phyloP scores from a whole-genome alignment of 2,888 invertebrate species.

The Timema cristinae region DNA sequence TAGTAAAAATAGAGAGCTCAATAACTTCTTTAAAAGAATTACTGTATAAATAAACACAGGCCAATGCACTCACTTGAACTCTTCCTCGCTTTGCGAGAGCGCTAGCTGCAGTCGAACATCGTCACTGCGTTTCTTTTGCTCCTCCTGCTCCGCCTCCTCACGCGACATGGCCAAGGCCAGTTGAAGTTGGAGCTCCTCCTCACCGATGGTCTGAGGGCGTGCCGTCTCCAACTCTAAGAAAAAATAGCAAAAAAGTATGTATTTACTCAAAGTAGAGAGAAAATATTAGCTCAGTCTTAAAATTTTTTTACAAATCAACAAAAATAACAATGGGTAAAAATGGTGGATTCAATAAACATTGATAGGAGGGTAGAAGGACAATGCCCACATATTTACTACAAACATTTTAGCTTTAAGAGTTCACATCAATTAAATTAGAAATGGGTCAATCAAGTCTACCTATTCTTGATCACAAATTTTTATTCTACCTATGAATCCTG shows the following conservation, averaged over 20 bases:
- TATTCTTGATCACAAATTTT: no score
- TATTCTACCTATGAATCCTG: no score
- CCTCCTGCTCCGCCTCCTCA: constrained; percentile 97
- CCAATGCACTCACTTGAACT: constrained; percentile 66
- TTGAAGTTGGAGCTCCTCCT: constrained; percentile 97
- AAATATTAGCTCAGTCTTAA: no score
- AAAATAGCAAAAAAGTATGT: neutral
- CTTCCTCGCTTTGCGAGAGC: constrained; percentile 89
- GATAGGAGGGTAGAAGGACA: neutral
- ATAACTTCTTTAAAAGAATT: no score
- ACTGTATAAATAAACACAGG: constrained; percentile 42
- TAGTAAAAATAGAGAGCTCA: no score
- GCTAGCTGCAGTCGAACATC: constrained; percentile 95
- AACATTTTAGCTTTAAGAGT: no score
- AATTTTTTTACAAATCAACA: neutral
- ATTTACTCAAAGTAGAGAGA: no score
- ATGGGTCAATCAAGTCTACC: no score
- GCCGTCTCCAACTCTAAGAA: constrained; percentile 78
- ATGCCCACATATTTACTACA: neutral
- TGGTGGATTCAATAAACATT: neutral
- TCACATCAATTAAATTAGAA: no score
- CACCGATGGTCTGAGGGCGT: constrained; percentile 93
- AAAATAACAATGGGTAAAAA: neutral
- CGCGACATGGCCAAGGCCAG: constrained; percentile 97
- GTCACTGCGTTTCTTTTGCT: constrained; percentile 88